phyloP scores from a whole-genome alignment of 2,888 invertebrate species.

The Tupiocoris notatus region DNA sequence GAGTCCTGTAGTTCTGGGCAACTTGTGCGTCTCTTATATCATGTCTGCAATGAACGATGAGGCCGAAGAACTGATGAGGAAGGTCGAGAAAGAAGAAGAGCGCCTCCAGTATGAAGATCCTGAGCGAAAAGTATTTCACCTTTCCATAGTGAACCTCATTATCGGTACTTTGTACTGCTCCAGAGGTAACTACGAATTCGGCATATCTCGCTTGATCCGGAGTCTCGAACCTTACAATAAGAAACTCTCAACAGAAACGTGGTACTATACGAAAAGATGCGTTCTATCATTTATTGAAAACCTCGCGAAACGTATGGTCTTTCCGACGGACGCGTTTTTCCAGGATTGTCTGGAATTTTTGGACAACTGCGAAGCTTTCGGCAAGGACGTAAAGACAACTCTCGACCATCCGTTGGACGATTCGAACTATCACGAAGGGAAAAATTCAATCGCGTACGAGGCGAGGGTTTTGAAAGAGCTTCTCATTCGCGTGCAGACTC shows the following conservation, averaged over 20 bases:
- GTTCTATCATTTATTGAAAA: slow-evolving; percentile 91
- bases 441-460: slow-evolving; percentile 89
- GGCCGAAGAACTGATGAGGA: slow-evolving; percentile 97
- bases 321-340: slow-evolving; percentile 80
- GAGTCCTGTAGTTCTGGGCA: slow-evolving; percentile 96
- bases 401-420: slow-evolving; percentile 79
- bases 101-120: slow-evolving; percentile 87
- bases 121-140: slow-evolving; percentile 88
- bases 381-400: slow-evolving; percentile 77
- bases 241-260: slow-evolving; percentile 95
- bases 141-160: slow-evolving; percentile 97
- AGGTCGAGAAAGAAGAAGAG: slow-evolving; percentile 98
- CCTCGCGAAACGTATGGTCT: slow-evolving; percentile 84
- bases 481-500: slow-evolving; percentile 41
- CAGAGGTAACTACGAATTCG: slow-evolving; percentile 98
- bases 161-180: slow-evolving; percentile 98
- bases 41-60: slow-evolving; percentile 99
- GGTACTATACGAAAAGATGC: slow-evolving; percentile 95
- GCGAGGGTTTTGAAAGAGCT: slow-evolving; percentile 72
- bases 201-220: slow-evolving; percentile 94
- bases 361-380: slow-evolving; percentile 87
- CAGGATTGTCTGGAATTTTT: slow-evolving; percentile 86
- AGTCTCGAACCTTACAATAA: slow-evolving; percentile 91
- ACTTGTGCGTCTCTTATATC: slow-evolving; percentile 97
- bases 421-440: slow-evolving; percentile 66